Base-by-base conservation (phyloP, 2,113 vertebrate species). In the Poeciliopsis turrubarensis region DNA sequence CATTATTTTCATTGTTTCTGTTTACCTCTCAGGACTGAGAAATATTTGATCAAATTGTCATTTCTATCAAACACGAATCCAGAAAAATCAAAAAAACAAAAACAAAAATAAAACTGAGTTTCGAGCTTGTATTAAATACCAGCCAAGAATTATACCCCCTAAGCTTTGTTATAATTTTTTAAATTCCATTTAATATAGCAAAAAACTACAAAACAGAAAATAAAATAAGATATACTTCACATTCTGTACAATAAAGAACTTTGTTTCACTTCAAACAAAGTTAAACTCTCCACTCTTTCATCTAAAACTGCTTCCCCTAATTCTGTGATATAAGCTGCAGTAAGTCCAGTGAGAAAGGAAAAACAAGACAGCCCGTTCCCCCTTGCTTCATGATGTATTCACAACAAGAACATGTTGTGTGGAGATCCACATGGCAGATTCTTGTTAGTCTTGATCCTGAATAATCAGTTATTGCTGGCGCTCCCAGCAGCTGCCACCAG, bases 391-490 rank as follows among this genome's bases (percentile, higher is more conserved):
- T 91, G 86, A 88, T 87, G 86, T 83, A 90, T 88, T 86, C 87
- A 83, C 84, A 65, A 89, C 80, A 64, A 85, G 80, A 76, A 86
- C 87, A 86, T 87, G 84, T 88, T 87, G 84, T 91, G 82, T 87
- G 78, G 81, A 87, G 83, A 87, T 89, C 85, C 87, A 79, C 86
- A 77, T 75, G 90, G 83, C 88, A 84, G 74, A 79, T 86, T 82
- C 92, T 90, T 88, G 84, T 91, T 90, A 89, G 84, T 80, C 85
- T 39, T 60, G 74, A 78, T 91, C 81, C 83, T 86, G 90, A 91
- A 92, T 91, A 92, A 92, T 92, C 81, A 91, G 89, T 79, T 70
- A 87, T 85, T 88, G 70, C 73, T 44, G 66, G 68, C 67, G 71
- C 84, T 85, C 70, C 80, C 72, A 37, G 80, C n/a, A n/a, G 75